Conservation (phyloP, 1,140 invertebrate genomes). For the Ceratosolen solmsi region DNA sequence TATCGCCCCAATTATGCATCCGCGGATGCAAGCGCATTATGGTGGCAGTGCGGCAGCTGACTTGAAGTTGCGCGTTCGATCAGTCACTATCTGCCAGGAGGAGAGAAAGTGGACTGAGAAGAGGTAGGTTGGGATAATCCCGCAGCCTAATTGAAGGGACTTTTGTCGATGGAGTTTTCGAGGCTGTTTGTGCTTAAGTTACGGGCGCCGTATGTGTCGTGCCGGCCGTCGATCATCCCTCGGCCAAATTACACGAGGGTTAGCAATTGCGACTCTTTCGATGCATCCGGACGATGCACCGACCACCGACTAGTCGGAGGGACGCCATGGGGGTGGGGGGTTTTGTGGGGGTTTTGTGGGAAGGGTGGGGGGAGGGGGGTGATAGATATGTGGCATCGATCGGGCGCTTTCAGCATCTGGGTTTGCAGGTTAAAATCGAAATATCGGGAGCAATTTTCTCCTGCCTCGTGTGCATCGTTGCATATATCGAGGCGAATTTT, state of each 20-base stretch:
- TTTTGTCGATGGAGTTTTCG: background rate
- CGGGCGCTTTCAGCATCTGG: background rate
- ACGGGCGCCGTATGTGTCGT: background rate
- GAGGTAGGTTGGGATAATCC: constrained; percentile 13
- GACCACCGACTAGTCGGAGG: no score
- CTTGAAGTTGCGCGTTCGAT: constrained; percentile 5
- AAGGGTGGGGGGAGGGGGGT: no score
- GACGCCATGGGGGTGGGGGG: no score
- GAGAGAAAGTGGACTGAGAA: background rate
- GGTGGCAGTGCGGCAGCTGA: background rate
- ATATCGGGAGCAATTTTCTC: background rate
- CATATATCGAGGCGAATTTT: no score
- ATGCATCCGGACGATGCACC: no score
- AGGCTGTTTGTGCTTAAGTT: background rate
- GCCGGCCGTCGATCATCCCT: constrained; percentile 21
- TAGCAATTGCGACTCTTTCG: background rate
- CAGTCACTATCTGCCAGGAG: constrained; percentile 36
- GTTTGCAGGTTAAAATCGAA: constrained; percentile 13
- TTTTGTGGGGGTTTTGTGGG: no score
- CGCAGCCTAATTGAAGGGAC: constrained; percentile 13
- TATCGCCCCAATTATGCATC: constrained; percentile 48
- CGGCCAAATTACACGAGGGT: background rate
- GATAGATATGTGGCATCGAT: no score
- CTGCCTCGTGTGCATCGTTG: no score
- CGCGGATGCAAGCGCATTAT: background rate